Evolutionary conservation across 2,113 vertebrate genomes (phyloP).

Genomic region (Forbesichthys papilliferus): DNA sequence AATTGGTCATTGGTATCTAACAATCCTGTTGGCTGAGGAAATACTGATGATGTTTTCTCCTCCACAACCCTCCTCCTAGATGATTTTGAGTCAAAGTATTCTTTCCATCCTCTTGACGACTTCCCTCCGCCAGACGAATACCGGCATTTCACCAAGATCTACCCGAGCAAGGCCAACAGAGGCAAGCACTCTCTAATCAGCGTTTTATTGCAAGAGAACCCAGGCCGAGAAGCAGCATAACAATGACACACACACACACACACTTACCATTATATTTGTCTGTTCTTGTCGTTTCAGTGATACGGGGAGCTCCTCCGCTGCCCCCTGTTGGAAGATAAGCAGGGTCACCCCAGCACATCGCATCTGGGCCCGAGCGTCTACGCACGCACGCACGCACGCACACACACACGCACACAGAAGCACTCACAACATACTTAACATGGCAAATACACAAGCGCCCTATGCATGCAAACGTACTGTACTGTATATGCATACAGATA

Average conservation of each 20-base stretch:
- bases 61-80: conserved; percentile 71
- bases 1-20: too few species aligned
- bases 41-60: neutral
- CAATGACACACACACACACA: conserved; percentile 8
- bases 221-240: neutral
- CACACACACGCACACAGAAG: conserved; percentile 1
- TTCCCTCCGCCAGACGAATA: conserved; percentile 95
- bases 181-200: conserved; percentile 67
- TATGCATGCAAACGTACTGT: neutral
- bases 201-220: too few species aligned
- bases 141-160: conserved; percentile 90
- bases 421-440: conserved; percentile 5
- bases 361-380: neutral
- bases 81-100: conserved; percentile 97
- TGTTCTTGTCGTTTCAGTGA: conserved; percentile 46
- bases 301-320: conserved; percentile 72
- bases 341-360: neutral
- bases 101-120: conserved; percentile 92
- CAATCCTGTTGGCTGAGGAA: too few species aligned
- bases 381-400: neutral
- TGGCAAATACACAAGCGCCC: neutral
- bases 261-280: conserved; percentile 4
- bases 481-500: neutral
- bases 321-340: conserved; percentile 73
- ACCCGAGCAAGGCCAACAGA: conserved; percentile 93